phyloP scores from a whole-genome alignment of 2,888 invertebrate species.

The Eulithis prunata region DNA sequence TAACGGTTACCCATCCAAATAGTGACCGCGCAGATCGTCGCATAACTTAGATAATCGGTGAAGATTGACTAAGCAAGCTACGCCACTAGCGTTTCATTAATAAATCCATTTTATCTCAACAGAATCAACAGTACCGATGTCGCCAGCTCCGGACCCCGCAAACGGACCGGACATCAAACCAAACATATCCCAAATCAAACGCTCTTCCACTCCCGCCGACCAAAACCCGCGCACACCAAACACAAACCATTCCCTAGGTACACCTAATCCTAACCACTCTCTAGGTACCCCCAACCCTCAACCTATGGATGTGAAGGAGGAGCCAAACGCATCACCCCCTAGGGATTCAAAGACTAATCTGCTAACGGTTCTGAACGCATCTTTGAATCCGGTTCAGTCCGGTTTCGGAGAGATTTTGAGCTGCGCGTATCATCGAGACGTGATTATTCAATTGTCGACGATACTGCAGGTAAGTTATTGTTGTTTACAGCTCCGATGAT shows the following conservation, averaged over 20 bases:
- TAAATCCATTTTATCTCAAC: not conserved
- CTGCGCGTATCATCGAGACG: conserved; percentile 95
- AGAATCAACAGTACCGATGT: conserved; percentile 69
- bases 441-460: conserved; percentile 91
- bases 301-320: conserved; percentile 74
- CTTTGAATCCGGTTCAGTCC: conserved; percentile 86
- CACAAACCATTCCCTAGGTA: conserved; percentile 72
- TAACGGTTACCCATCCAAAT: too few species aligned
- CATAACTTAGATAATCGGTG: too few species aligned
- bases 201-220: conserved; percentile 72
- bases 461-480: conserved; percentile 87
- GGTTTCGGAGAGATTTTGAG: conserved; percentile 93
- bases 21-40: too few species aligned
- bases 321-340: conserved; percentile 59
- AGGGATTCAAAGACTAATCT: conserved; percentile 67
- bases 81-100: too few species aligned
- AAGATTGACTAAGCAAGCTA: too few species aligned
- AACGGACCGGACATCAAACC: conserved; percentile 69
- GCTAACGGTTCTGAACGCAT: conserved; percentile 66
- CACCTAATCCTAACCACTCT: conserved; percentile 73
- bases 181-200: conserved; percentile 78
- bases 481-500: not conserved
- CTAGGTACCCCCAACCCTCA: conserved; percentile 75
- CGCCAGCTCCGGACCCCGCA: conserved; percentile 65
- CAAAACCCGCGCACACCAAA: conserved; percentile 75